phyloP scores from a whole-genome alignment of 1,140 invertebrate genomes.

The Diploscapter pachys region DNA sequence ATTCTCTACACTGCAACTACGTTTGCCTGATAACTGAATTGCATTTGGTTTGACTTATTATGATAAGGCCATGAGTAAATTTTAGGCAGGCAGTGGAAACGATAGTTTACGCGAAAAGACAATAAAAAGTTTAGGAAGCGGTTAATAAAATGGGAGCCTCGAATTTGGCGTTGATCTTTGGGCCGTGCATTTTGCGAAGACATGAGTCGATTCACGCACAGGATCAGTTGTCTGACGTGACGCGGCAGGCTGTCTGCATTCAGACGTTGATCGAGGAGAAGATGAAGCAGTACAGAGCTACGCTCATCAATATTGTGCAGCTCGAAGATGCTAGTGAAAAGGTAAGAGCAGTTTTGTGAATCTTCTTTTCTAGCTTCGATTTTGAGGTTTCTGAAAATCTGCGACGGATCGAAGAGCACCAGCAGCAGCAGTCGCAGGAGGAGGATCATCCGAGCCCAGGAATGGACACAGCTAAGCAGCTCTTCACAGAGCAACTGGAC shows the following conservation, averaged over 20 bases:
- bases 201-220: conserved; percentile 80
- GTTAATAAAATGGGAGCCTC: conserved; percentile 87
- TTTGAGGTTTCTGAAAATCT: conserved; percentile 41
- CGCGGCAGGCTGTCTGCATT: conserved; percentile 69
- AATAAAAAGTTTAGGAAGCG: conserved; percentile 65
- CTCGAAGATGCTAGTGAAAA: conserved; percentile 67
- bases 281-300: conserved; percentile 72
- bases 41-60: too few species aligned
- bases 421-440: conserved; percentile 9
- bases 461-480: conserved; percentile 33
- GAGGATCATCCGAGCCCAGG: conserved; percentile 17
- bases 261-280: conserved; percentile 81
- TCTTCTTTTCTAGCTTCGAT: too few species aligned
- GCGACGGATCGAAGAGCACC: conserved; percentile 45
- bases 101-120: too few species aligned
- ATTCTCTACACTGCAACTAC: too few species aligned
- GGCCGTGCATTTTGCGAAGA: conserved; percentile 83
- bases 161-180: conserved; percentile 87
- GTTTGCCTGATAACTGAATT: too few species aligned
- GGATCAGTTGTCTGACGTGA: conserved; percentile 68
- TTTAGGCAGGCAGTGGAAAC: too few species aligned
- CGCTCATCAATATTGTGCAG: conserved; percentile 81
- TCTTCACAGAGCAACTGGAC: conserved; percentile 57
- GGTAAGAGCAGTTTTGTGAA: background rate
- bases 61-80: too few species aligned